Evolutionary conservation across 2,797 vertebrate species (phyloP), one percentile per base, ranked within the genome.

Genomic region (Nannoperca obscura): DNA sequence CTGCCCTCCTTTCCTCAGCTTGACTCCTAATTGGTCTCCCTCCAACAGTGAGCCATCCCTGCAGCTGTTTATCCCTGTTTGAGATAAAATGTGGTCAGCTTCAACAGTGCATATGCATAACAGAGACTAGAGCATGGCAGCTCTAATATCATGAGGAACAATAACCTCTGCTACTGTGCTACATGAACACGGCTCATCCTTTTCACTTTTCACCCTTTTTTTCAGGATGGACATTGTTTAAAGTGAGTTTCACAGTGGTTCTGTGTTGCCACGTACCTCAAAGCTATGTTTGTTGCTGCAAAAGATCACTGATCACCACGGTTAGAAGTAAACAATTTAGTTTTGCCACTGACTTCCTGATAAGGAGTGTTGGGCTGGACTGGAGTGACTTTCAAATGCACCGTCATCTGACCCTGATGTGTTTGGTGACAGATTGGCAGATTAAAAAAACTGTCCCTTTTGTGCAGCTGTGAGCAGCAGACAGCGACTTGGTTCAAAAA

Each of bases 1-100:
- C 52, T 63, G 58, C 57, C 78, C 76, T 86, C 81, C 47, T 74
- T 85, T 81, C 72, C 59, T 79, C 76, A 65, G 73, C 71, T 72
- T 65, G 76, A 67, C 42, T 87, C 84, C 80, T 90, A 87, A 89
- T 89, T 88, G 87, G 84, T 81, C 68, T 81, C 64, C 61, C 74
- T 75, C 77, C 69, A 81, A 42, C 57, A 69, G 72, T 11, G 44
- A 85, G 8, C 82, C 38, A 3, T 76, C 71, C 84, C 72, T 82
- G 74, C 71, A 81, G 85, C 81, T 88, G 86, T 92, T 90, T 87
- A 84, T 75, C 64, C 63, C 71, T 53, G 36, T 72, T 17, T 14
- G 34, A 89, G 79, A 88, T 83, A 60, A 84, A 72, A 80, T 44
- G 52, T 83, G 77, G 81, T 87, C 85, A 81, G 64, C 79, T 58